Base-by-base conservation (phyloP, 64 coral and sea anemone genomes). In the Actinia tenebrosa region DNA sequence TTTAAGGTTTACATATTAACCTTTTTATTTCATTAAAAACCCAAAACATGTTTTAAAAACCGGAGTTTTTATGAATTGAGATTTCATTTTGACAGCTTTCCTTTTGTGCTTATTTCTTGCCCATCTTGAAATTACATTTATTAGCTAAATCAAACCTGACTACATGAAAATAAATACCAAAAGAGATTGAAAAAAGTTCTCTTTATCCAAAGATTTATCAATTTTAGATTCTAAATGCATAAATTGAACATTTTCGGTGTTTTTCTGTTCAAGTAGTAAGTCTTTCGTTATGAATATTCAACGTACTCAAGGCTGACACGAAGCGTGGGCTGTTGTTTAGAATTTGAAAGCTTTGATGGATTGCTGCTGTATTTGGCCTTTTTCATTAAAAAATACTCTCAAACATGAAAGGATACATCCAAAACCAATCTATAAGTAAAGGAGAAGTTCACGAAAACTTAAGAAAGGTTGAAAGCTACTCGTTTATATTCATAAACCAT, bases 231-330 rank as follows among this genome's bases (percentile, higher is more conserved):
- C 15, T 75, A 7, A 42, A 26, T 42, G 23, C 42, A 9, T 75
- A 75, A 27, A 75, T 75, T 75, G 26, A 75, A 14, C 5, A 27
- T 75, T 75, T 30, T 75, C 9, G n/a, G 1, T 75, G 69, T 75
- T 75, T 75, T 75, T 27, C 10, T 27, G 69, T 75, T 75, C 8
- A 75, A 75, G 69, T 75, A 75, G 69, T 75, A 30, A 42, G 45
- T 53, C 13, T 3, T 58, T 58, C 83, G 30, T 37, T 37, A 85
- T 85, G 83, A 85, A 85, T 85, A 85, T 85, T 85, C 83, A 85
- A 59, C 26, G 79, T 20, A 25, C 30, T 37, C 30, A 37, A 19
- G 5, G 7, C 45, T 81, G 43, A 23, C 43, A 45, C 6, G 23
- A 61, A n/a, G 83, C 83, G 83, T 85, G 83, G 83, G 83, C 23